phyloP scores from a whole-genome alignment of 2,888 invertebrate species.

The Tipula lateralis region DNA sequence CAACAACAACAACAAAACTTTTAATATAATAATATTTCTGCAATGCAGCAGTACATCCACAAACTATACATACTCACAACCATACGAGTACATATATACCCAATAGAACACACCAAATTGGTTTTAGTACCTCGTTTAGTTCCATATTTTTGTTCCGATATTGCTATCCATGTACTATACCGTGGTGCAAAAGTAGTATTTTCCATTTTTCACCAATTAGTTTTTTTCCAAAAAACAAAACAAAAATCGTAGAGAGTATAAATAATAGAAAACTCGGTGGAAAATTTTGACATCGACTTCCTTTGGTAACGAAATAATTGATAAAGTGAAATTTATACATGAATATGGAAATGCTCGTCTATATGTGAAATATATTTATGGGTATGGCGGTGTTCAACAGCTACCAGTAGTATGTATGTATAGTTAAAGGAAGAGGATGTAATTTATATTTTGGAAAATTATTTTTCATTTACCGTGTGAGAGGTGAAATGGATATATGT shows the following conservation, averaged over 20 bases:
- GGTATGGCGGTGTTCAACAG: neutral
- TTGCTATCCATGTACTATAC: neutral
- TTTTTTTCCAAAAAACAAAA: neutral
- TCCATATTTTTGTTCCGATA: neutral
- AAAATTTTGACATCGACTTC: constrained; percentile 1
- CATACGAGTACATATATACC: neutral
- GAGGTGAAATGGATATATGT: neutral
- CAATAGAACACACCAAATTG: neutral
- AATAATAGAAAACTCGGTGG: constrained; percentile 24
- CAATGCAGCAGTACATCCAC: constrained; percentile 9
- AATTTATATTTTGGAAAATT: neutral
- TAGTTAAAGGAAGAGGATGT: neutral
- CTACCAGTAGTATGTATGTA: neutral
- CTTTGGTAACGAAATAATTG: constrained; percentile 24
- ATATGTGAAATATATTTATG: no score
- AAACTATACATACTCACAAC: no score
- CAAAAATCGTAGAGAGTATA: neutral
- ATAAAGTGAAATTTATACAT: neutral
- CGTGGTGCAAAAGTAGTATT: neutral
- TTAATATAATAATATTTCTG: neutral
- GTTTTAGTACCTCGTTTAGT: neutral
- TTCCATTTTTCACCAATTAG: constrained; percentile 2
- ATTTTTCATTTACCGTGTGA: neutral
- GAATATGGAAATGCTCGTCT: neutral
- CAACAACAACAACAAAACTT: neutral